Evolutionary conservation across 2,797 vertebrate genomes (phyloP).

Genomic region (Gymnothorax javanicus): DNA sequence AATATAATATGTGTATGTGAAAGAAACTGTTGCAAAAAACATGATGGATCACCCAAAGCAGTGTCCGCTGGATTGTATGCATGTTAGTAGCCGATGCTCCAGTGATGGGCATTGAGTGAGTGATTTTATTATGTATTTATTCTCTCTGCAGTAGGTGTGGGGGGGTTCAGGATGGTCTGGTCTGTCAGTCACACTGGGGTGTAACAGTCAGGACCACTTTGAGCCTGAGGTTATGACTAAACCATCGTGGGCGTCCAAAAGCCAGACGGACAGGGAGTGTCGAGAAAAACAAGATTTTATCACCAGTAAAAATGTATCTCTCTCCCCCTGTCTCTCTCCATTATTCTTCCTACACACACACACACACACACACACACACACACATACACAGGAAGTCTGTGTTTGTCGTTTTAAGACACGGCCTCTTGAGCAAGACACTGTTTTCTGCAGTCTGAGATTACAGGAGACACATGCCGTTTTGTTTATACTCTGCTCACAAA

Average conservation of each 20-base stretch:
- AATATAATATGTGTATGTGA: neutral
- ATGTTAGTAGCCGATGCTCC: no score
- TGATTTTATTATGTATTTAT: conserved; percentile 24
- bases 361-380: conserved; percentile 70
- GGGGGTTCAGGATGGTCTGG: neutral
- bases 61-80: neutral
- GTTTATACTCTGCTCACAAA: neutral
- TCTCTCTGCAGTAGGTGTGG: neutral
- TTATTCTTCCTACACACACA: no score
- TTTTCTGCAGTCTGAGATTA: neutral
- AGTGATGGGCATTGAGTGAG: no score
- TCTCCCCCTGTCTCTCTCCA: neutral
- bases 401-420: conserved; percentile 5
- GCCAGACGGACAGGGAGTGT: neutral
- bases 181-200: conserved; percentile 10
- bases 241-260: conserved; percentile 2
- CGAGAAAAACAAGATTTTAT: conserved; percentile 18
- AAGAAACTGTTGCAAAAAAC: no score
- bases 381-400: conserved; percentile 11
- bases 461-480: neutral
- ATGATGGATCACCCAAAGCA: no score
- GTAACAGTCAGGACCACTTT: neutral
- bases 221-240: conserved; percentile 10
- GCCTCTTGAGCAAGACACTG: conserved; percentile 21
- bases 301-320: neutral